Conservation (phyloP, 2,113 vertebrate genomes). For the Grallaria varia region DNA sequence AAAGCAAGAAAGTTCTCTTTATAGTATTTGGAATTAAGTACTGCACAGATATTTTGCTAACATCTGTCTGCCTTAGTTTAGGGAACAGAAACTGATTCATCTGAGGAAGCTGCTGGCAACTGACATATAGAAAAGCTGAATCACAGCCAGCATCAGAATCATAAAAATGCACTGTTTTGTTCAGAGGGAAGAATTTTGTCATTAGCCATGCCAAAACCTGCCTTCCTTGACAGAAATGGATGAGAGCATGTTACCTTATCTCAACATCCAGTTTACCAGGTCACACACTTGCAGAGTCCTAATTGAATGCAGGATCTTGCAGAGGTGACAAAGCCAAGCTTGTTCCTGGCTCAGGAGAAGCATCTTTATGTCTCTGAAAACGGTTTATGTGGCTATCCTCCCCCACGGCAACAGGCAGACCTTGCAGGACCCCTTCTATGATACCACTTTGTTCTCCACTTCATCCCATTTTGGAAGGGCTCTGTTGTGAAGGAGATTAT, state of each 20-base stretch:
- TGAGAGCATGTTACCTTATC: neutral
- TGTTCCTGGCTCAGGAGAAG: neutral
- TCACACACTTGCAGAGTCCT: constrained; percentile 6
- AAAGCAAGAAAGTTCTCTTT: constrained; percentile 21
- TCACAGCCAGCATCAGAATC: constrained; percentile 42
- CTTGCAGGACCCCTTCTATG: neutral
- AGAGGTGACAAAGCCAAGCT: neutral
- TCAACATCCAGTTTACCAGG: constrained; percentile 26
- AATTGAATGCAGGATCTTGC: neutral
- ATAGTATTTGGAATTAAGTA: constrained; percentile 53
- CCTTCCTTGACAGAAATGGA: constrained; percentile 7
- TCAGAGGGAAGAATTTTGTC: constrained; percentile 28
- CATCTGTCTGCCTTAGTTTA: constrained; percentile 51
- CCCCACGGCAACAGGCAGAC: neutral
- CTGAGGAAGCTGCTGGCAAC: constrained; percentile 62
- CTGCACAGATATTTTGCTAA: constrained; percentile 41
- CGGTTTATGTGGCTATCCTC: neutral
- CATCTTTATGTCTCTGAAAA: neutral
- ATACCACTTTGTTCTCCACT: rapidly evolving
- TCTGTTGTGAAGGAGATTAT: neutral
- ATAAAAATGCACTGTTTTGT: constrained; percentile 28
- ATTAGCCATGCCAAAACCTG: constrained; percentile 31
- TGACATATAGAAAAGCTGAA: constrained; percentile 30
- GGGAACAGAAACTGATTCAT: constrained; percentile 49
- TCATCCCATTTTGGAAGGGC: neutral